These are phyloP conservation scores for Tauraco hartlaubi DNA, from an alignment of 2,797 vertebrate species.

Conservation along the genomic window DNA sequence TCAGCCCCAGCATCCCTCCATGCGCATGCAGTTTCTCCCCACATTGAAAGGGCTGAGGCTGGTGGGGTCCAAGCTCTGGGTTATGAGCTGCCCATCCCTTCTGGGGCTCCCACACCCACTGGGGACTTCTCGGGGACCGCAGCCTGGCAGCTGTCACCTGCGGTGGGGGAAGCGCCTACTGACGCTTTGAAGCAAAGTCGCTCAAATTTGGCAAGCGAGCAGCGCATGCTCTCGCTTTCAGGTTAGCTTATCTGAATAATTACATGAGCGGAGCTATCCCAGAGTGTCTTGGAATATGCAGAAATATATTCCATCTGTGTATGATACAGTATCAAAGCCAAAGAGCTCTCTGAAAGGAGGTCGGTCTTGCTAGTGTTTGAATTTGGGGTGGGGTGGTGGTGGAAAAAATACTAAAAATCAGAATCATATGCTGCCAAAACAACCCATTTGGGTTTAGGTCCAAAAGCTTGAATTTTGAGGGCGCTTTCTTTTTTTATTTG, in stretches of 20 bases:
- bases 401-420: neutral
- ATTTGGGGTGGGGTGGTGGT: neutral
- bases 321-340: constrained; percentile 23
- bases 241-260: constrained; percentile 67
- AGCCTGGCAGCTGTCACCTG: neutral
- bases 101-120: neutral
- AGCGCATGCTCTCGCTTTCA: neutral
- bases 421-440: neutral
- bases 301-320: constrained; percentile 66
- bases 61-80: neutral
- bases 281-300: constrained; percentile 67
- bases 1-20: neutral
- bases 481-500: neutral
- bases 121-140: neutral
- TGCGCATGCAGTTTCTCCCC: fast-evolving
- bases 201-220: neutral
- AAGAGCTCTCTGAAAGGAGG: constrained; percentile 27
- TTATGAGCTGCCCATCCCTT: fast-evolving
- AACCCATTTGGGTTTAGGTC: neutral
- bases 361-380: neutral
- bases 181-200: neutral
- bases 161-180: fast-evolving
- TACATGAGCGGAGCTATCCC: constrained; percentile 37
- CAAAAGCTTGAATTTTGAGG: neutral
- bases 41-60: neutral